Conservation (phyloP, 2,797 vertebrate genomes). For the Pteropus rufus region DNA sequence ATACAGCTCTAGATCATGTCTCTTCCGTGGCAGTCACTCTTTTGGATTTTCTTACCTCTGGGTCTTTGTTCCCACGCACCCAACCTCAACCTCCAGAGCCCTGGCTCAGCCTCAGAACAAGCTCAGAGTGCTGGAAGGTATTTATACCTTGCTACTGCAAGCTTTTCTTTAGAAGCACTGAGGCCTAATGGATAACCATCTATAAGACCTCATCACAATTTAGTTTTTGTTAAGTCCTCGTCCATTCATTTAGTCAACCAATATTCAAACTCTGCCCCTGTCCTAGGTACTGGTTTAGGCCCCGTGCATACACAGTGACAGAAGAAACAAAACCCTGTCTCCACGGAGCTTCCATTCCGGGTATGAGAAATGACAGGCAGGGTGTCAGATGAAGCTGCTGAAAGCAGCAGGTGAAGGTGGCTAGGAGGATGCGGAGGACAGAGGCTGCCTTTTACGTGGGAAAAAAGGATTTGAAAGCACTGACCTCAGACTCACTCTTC, state of each 20-base stretch:
- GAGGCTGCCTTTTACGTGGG: rapidly evolving
- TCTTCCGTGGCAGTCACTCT: background rate
- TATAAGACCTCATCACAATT: background rate
- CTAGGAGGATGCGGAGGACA: background rate
- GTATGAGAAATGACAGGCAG: background rate
- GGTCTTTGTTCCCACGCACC: background rate
- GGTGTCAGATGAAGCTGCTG: too few relatives aligned
- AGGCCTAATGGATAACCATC: background rate
- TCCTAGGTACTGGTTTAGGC: background rate
- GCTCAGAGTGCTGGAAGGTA: background rate
- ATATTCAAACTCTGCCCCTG: background rate
- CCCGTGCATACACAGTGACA: background rate
- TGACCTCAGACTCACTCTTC: background rate
- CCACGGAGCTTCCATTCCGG: background rate
- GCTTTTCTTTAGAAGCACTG: background rate
- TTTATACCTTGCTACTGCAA: background rate
- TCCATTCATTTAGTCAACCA: background rate
- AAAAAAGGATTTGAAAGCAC: too few relatives aligned
- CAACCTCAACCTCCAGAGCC: background rate
- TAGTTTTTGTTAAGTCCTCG: background rate
- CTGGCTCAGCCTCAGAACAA: background rate
- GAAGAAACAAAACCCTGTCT: background rate
- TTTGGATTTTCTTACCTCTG: background rate
- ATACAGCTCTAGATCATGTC: background rate
- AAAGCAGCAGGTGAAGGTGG: background rate